Base-by-base conservation (phyloP, 2,113 vertebrate species). In the Chionis minor region DNA sequence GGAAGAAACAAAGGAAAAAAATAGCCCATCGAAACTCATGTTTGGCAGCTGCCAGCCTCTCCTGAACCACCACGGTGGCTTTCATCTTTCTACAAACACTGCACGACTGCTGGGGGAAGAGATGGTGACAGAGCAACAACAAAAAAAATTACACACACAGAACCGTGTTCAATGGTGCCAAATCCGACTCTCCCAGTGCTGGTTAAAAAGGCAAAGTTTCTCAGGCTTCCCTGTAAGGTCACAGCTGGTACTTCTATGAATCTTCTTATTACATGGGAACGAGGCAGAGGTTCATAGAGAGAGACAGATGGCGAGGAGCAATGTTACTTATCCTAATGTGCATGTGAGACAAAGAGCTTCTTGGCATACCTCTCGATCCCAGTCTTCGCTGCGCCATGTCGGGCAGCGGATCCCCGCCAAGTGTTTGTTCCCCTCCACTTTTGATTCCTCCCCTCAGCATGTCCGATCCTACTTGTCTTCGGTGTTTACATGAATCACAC, bases 221-320 rank as follows among this genome's bases (percentile, higher is more conserved):
- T 90, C 93, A 96, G 92, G 88, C 96, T 94, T 96, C 62, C 93
- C 86, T 95, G 82, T 90, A 96, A 94, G 95, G 89, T 95, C 96
- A 96, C 96, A 97, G 96, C 96, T 96, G 96, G 96, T 93, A 88
- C 79, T 95, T 94, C 93, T 87, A 92, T 91, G 96, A 95, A 94
- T 95, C 95, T 97, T 94, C 96, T 92, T 96, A 94, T 92, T 95
- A 88, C 92, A 94, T 92, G 93, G 91, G 93, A 97, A 96, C 0
- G 72, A 96, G 87, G 96, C 93, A 97, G 94, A 96, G 90, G 91
- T 95, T 97, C 94, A 86, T 90, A 81, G 94, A 49, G 88, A 69
- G 88, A 96, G 97, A 94, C 96, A 98, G 97, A 96, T 97, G 96
- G 97, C 12, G 61, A 96, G 95, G 78, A 96, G 95, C 97, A 97